Percentiles rank a stretch among this genome's conserved stretches.
phyloP scores from a whole-genome alignment of 2,113 vertebrate species.

The Nibea coibor region DNA sequence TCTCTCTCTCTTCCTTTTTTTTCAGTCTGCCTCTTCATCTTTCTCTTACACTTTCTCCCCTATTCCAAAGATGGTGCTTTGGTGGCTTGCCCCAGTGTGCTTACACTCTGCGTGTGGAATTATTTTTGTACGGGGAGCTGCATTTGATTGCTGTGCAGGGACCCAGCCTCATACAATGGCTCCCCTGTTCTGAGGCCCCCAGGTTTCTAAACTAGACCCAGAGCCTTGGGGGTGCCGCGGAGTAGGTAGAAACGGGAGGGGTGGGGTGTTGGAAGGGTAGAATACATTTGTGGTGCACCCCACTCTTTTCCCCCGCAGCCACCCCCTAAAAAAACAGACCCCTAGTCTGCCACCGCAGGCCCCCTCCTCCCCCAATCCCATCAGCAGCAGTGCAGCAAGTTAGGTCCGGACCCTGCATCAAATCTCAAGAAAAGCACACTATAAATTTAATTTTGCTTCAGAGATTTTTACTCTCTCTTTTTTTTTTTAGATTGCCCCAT shows the following conservation, averaged over 20 bases:
- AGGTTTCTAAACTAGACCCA: conserved; percentile 79
- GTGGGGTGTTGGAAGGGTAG: conserved; percentile 77
- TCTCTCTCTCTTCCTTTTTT: conserved; percentile 4
- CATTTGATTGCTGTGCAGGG: conserved; percentile 86
- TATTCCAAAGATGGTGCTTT: conserved; percentile 61
- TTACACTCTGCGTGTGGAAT: conserved; percentile 78
- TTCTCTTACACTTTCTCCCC: conserved; percentile 62
- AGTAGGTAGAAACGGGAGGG: conserved; percentile 65
- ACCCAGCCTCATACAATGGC: conserved; percentile 84
- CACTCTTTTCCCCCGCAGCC: conserved; percentile 34
- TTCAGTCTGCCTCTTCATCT: conserved; percentile 50
- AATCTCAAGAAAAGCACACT: conserved; percentile 37
- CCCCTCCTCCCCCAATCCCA: conserved; percentile 38
- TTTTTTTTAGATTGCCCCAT: conserved; percentile 14
- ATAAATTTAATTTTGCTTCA: conserved; percentile 10
- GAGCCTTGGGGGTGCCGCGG: conserved; percentile 79
- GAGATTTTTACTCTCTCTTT: conserved; percentile 1
- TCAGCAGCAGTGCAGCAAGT: conserved; percentile 5
- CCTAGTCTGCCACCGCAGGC: conserved; percentile 61
- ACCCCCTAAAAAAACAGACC: conserved; percentile 75
- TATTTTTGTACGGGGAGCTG: conserved; percentile 85
- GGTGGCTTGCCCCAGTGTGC: conserved; percentile 61
- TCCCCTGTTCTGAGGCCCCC: conserved; percentile 85
- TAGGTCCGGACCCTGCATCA: conserved; percentile 27
- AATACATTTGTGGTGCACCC: conserved; percentile 77